These are phyloP conservation scores for Chromis chromis DNA, from an alignment of 2,797 vertebrate genomes.

Conservation along the genomic window DNA sequence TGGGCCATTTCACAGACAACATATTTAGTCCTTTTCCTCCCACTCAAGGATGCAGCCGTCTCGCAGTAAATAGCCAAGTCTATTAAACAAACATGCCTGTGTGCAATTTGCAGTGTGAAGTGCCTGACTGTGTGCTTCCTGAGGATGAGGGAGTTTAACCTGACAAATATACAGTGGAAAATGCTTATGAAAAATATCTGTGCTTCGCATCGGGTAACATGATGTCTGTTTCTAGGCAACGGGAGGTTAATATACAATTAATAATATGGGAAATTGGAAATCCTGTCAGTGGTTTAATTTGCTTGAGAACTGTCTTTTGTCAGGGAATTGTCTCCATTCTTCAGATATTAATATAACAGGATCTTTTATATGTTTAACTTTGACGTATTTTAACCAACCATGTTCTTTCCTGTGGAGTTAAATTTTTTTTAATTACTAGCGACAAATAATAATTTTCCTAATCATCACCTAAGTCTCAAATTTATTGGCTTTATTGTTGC, in stretches of 20 bases:
- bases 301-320: conserved; percentile 61
- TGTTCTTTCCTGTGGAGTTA: conserved; percentile 28
- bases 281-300: conserved; percentile 77
- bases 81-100: conserved; percentile 81
- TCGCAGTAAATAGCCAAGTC: conserved; percentile 74
- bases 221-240: conserved; percentile 85
- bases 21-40: conserved; percentile 79
- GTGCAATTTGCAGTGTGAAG: conserved; percentile 76
- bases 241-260: conserved; percentile 84
- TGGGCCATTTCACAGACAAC: conserved; percentile 78
- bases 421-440: conserved; percentile 23
- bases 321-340: conserved; percentile 41
- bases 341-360: conserved; percentile 64
- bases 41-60: conserved; percentile 76
- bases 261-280: conserved; percentile 83
- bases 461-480: conserved; percentile 12
- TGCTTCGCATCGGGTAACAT: conserved; percentile 57
- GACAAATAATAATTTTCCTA: conserved; percentile 32
- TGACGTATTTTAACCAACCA: conserved; percentile 24
- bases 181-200: conserved; percentile 72
- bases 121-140: conserved; percentile 70
- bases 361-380: conserved; percentile 40
- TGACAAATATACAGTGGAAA: conserved; percentile 77
- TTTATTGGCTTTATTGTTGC: conserved; percentile 34
- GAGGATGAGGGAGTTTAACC: conserved; percentile 79